phyloP scores from a whole-genome alignment of 1,140 invertebrate species.

The Pogonomyrmex barbatus region DNA sequence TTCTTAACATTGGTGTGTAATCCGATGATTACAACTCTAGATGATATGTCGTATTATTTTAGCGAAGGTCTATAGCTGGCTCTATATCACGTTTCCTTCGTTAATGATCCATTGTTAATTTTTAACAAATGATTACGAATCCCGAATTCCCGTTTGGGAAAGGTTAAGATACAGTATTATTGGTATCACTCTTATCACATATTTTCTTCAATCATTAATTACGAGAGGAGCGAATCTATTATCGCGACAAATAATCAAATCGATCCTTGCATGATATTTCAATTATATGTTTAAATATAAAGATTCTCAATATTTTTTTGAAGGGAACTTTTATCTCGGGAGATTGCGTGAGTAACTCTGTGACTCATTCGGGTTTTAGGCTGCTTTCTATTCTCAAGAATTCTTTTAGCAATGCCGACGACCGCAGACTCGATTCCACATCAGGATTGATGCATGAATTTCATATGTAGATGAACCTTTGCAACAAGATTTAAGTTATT shows the following conservation, averaged over 20 bases:
- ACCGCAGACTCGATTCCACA: conserved; percentile 54
- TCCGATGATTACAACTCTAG: background rate
- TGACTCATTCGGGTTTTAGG: conserved; percentile 65
- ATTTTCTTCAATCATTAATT: background rate
- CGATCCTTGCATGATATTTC: background rate
- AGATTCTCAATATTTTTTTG: background rate
- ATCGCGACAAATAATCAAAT: background rate
- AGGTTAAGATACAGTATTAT: background rate
- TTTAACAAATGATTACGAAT: conserved; percentile 23
- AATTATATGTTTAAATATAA: background rate
- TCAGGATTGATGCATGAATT: conserved; percentile 47
- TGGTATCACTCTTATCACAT: background rate
- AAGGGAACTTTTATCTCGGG: conserved; percentile 1
- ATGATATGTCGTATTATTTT: background rate
- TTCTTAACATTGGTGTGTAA: too few species aligned
- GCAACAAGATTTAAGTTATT: background rate
- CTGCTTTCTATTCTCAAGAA: conserved; percentile 62
- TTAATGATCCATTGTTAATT: background rate
- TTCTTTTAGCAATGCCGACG: conserved; percentile 61
- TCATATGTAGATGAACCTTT: conserved; percentile 61
- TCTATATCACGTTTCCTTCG: background rate
- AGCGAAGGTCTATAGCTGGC: background rate
- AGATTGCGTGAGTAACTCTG: background rate
- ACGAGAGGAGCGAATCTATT: background rate
- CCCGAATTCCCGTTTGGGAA: background rate